Evolutionary conservation across 1,140 invertebrate species (phyloP), one percentile per base, ranked within the genome.

Genomic region (Diprion similis): DNA sequence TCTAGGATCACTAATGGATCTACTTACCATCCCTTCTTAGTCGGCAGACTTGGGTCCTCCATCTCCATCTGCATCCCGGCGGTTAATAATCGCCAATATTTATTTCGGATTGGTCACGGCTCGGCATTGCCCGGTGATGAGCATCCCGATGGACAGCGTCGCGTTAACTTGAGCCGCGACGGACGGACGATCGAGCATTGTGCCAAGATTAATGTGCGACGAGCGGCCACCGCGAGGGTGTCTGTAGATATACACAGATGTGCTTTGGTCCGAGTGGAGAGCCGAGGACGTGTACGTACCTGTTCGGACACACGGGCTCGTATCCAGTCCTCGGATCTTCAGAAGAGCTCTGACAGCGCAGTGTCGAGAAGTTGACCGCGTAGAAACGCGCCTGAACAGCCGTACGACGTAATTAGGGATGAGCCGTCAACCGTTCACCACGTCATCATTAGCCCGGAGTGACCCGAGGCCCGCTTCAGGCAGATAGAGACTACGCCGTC

Each of bases 11-110:
- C 82, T 88, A 87, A 88, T 88, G 85, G 86, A 78, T 81, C 86
- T 85, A 88, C 86, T 87, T 88, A 88, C 87, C 86, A 82, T 87
- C 85, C 87, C 85, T 37, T 37, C 24, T 37, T 1, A 37, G 24
- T 37, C 24, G 24, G 24, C 24, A 6, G 87, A 86, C 78, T 45
- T 76, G 71, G 72, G 6, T 47, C 75, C 64, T 15, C 71, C 67
- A 10, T 68, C 47, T 73, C 51, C 18, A 18, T 70, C n/a, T 17
- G 65, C 51, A 59, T 72, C 18, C 17, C 71, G 24, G 13, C 24
- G 74, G 81, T 88, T 88, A 88, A 88, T 87, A 88, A 88, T 87
- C 86, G 86, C 78, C 80, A 87, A 88, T 87, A 88, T 87, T 87
- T 87, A 87, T 88, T 86, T 79, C 86, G 79, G 78, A 87, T 88